phyloP scores from a whole-genome alignment of 2,797 vertebrate species.

The Sebastes iracundus region DNA sequence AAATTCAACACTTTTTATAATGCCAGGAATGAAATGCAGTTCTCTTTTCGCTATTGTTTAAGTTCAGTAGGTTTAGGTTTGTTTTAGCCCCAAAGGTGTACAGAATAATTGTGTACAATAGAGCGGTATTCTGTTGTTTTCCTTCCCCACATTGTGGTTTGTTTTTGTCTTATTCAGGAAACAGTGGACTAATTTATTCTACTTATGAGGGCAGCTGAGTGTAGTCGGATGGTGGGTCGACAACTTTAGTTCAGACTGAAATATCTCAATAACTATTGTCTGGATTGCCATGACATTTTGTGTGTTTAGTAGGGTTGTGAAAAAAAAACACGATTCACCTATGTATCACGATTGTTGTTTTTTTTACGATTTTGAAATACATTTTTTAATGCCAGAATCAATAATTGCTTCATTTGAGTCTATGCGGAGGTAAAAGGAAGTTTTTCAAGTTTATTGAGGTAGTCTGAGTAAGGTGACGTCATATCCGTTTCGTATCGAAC shows the following conservation, averaged over 20 bases:
- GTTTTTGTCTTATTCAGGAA: slow-evolving; percentile 11
- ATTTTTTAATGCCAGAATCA: no score
- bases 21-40: slow-evolving; percentile 23
- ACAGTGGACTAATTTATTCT: slow-evolving; percentile 17
- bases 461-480: no score
- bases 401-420: no score
- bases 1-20: slow-evolving; percentile 61
- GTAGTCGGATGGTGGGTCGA: not conserved
- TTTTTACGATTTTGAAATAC: no score
- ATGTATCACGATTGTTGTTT: no score
- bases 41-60: slow-evolving; percentile 16
- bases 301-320: not conserved
- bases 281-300: not conserved
- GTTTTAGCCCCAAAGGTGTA: slow-evolving; percentile 1
- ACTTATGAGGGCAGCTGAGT: not conserved
- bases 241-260: not conserved
- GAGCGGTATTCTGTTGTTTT: not conserved
- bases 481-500: no score
- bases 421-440: no score
- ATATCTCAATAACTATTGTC: not conserved
- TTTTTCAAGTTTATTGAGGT: no score
- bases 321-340: no score
- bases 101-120: not conserved
- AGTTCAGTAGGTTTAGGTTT: not conserved
- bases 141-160: not conserved